Evolutionary conservation across 1,140 invertebrate species (phyloP).

Genomic region (Octopus bimaculoides): DNA sequence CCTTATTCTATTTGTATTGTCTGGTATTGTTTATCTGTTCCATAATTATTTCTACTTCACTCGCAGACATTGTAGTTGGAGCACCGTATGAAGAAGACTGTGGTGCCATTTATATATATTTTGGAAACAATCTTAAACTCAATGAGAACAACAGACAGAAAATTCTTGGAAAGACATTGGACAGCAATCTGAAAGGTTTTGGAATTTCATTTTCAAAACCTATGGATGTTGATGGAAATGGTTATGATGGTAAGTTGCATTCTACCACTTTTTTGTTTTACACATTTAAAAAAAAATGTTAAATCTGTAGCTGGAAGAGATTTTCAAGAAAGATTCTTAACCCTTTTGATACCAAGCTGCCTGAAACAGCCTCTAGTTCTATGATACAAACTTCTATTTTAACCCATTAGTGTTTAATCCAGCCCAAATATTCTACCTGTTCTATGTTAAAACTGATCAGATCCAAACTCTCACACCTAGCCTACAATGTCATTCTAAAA

Average conservation of each 20-base stretch:
- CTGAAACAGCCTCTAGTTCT: not conserved
- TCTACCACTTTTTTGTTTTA: not conserved
- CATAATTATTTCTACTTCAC: not conserved
- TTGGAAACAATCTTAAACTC: constrained; percentile 66
- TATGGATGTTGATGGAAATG: constrained; percentile 30
- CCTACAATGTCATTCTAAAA: no score
- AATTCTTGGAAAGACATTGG: constrained; percentile 26
- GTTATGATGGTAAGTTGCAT: constrained; percentile 24
- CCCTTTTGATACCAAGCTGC: not conserved
- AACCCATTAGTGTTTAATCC: not conserved
- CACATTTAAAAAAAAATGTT: not conserved
- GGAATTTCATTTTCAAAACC: constrained; percentile 34
- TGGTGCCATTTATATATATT: constrained; percentile 91
- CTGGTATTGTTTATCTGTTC: no score
- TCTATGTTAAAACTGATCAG: not conserved
- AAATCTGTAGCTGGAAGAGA: not conserved
- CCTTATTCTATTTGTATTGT: no score
- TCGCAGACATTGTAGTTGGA: constrained; percentile 85
- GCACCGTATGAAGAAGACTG: constrained; percentile 89
- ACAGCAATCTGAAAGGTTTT: constrained; percentile 29
- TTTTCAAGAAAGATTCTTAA: no score
- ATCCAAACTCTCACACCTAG: no score
- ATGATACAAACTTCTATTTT: not conserved
- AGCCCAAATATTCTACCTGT: not conserved
- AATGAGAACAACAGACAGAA: constrained; percentile 30